A percentile compares a stretch with the other conserved stretches of the same genome.
Evolutionary conservation across 1,140 invertebrate genomes (phyloP).

Genomic region (Heliconius himera): DNA sequence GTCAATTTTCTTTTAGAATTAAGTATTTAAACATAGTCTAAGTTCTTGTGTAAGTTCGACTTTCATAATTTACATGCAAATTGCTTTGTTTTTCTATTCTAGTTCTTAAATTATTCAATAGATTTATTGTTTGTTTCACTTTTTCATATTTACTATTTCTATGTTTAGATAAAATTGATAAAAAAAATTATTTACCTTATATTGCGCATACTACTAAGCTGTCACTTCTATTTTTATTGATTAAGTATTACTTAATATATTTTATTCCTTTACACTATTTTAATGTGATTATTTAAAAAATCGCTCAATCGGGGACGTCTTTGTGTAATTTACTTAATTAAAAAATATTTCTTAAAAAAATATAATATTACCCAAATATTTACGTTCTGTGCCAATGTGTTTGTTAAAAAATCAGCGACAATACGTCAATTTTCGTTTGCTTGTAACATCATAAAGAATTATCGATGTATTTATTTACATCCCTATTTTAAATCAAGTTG

Average conservation of each 20-base stretch:
- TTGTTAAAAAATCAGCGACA: slow-evolving; percentile 10
- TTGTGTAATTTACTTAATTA: slow-evolving; percentile 36
- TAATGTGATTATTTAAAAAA: slow-evolving; percentile 34
- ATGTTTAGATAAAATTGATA: not conserved
- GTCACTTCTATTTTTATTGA: slow-evolving; percentile 40
- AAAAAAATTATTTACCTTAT: slow-evolving; percentile 7
- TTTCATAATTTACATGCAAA: slow-evolving; percentile 38
- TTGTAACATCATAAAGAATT: not conserved
- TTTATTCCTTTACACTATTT: slow-evolving; percentile 36
- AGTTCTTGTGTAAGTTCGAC: slow-evolving; percentile 64
- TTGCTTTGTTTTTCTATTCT: slow-evolving; percentile 24
- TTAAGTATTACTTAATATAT: slow-evolving; percentile 49
- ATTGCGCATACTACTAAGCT: slow-evolving; percentile 8
- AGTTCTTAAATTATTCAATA: not conserved
- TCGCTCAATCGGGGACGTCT: slow-evolving; percentile 40
- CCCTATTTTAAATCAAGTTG: slow-evolving; percentile 56
- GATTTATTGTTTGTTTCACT: slow-evolving; percentile 8
- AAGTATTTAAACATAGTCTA: slow-evolving; percentile 76
- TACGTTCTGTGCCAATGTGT: slow-evolving; percentile 36
- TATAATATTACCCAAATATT: slow-evolving; percentile 35
- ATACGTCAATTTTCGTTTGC: slow-evolving; percentile 4
- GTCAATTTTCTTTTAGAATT: slow-evolving; percentile 73
- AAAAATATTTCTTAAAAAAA: slow-evolving; percentile 29
- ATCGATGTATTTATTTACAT: slow-evolving; percentile 10
- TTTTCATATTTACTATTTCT: slow-evolving; percentile 8